Percentiles rank a stretch among this genome's conserved stretches.
These are phyloP conservation scores for Anastrepha obliqua DNA, from an alignment of 1,140 invertebrate species.

Conservation along the genomic window DNA sequence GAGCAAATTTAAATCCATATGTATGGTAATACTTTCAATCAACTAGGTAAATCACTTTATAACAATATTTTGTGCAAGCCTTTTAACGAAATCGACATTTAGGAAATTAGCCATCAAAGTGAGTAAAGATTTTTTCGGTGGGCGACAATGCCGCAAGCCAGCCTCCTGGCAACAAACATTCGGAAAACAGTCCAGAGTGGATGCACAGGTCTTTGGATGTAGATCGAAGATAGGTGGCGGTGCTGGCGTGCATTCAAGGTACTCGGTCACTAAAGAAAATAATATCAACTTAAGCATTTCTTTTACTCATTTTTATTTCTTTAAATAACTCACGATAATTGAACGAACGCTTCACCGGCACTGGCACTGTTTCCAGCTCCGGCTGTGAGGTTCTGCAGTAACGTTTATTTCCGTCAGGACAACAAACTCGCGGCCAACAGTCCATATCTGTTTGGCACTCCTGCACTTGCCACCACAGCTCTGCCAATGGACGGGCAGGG, in stretches of 20 bases:
- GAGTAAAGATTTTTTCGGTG: conserved; percentile 81
- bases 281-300: too few relatives aligned
- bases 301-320: too few relatives aligned
- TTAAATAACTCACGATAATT: conserved; percentile 73
- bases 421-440: conserved; percentile 83
- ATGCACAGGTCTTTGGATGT: conserved; percentile 81
- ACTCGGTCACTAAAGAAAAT: conserved; percentile 76
- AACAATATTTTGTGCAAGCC: conserved; percentile 71
- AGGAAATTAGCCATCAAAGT: conserved; percentile 78
- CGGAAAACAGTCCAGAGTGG: conserved; percentile 83
- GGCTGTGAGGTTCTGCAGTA: conserved; percentile 82
- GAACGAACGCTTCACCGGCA: conserved; percentile 75
- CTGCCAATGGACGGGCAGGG: conserved; percentile 79
- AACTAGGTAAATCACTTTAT: conserved; percentile 64
- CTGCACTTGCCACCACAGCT: conserved; percentile 80
- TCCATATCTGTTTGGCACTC: conserved; percentile 80
- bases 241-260: conserved; percentile 82
- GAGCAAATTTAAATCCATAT: background rate
- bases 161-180: conserved; percentile 85
- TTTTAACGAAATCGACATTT: conserved; percentile 72
- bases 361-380: conserved; percentile 78
- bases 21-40: background rate
- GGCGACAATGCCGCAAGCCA: conserved; percentile 80
- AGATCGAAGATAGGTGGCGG: conserved; percentile 79
- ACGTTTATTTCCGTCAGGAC: conserved; percentile 79